Conservation (phyloP, 2,797 vertebrate genomes). For the Coranthus polyacanthus region DNA sequence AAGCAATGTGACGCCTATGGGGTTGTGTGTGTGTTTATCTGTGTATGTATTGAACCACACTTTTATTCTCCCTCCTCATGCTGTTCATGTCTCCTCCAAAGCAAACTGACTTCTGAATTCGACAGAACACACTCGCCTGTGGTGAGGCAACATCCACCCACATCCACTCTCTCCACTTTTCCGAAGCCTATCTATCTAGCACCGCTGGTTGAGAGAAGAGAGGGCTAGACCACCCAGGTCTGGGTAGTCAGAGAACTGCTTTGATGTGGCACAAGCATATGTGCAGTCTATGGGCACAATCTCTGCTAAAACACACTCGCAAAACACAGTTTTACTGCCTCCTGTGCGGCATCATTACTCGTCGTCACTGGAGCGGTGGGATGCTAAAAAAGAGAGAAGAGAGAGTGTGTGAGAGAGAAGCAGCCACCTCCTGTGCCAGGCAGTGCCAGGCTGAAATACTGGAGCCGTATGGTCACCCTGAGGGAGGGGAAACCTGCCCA, state of each 20-base stretch:
- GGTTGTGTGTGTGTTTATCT: constrained; percentile 57
- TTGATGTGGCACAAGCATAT: constrained; percentile 84
- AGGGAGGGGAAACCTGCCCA: constrained; percentile 77
- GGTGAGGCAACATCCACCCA: constrained; percentile 75
- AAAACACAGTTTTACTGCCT: constrained; percentile 80
- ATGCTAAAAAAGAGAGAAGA: constrained; percentile 62
- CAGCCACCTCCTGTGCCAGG: constrained; percentile 75
- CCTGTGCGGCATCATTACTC: constrained; percentile 76
- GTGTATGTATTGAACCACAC: constrained; percentile 43
- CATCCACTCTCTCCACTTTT: constrained; percentile 61
- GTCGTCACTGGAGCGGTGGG: constrained; percentile 68
- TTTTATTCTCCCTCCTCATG: constrained; percentile 62
- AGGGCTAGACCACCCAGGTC: constrained; percentile 83
- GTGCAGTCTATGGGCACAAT: constrained; percentile 75
- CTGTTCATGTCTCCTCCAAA: constrained; percentile 65
- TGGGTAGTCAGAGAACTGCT: constrained; percentile 68
- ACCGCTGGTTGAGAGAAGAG: constrained; percentile 61
- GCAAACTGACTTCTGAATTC: constrained; percentile 71
- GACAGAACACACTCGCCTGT: constrained; percentile 62
- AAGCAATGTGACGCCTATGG: constrained; percentile 59
- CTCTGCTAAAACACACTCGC: constrained; percentile 76
- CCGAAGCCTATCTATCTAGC: constrained; percentile 61
- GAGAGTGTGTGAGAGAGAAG: constrained; percentile 44
- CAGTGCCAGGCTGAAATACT: constrained; percentile 73
- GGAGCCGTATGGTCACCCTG: constrained; percentile 76